Conservation (phyloP, 2,888 invertebrate genomes). For the Mechanitis messenoides region DNA sequence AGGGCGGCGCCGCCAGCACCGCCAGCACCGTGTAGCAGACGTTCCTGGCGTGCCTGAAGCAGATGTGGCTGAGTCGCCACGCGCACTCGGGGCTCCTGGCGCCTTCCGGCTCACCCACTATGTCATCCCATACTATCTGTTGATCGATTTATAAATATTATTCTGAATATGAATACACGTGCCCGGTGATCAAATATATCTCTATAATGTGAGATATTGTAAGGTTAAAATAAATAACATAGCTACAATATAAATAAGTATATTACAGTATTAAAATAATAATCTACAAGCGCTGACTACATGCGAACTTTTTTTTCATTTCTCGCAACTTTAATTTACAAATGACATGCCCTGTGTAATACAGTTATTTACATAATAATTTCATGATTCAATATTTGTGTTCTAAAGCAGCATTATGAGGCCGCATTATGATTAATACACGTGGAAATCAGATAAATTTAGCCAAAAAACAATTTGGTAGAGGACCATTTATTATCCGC, state of each 20-base stretch:
- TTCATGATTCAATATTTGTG: slow-evolving; percentile 2
- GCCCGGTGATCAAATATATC: no score
- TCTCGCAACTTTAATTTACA: no score
- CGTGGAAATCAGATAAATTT: slow-evolving; percentile 5
- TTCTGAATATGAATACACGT: no score
- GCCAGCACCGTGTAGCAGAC: slow-evolving; percentile 83
- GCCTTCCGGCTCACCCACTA: slow-evolving; percentile 83
- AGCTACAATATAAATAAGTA: no score
- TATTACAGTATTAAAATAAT: no score
- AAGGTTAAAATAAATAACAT: no score
- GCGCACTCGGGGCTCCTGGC: slow-evolving; percentile 82
- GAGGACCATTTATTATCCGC: slow-evolving; percentile 5
- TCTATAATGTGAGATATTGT: no score
- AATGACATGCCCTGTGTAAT: no score
- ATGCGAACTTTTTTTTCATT: no score
- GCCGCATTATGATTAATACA: slow-evolving; percentile 4
- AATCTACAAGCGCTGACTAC: no score
- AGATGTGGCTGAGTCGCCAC: slow-evolving; percentile 80
- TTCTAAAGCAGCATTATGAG: slow-evolving; percentile 1
- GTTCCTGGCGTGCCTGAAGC: slow-evolving; percentile 80
- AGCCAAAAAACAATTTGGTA: slow-evolving; percentile 1
- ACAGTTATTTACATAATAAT: neutral
- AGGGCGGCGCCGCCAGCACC: slow-evolving; percentile 80
- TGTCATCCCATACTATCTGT: slow-evolving; percentile 83
- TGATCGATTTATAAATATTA: neutral